Evolutionary conservation across 2,113 vertebrate species (phyloP).

Genomic region (Eolophus roseicapilla): DNA sequence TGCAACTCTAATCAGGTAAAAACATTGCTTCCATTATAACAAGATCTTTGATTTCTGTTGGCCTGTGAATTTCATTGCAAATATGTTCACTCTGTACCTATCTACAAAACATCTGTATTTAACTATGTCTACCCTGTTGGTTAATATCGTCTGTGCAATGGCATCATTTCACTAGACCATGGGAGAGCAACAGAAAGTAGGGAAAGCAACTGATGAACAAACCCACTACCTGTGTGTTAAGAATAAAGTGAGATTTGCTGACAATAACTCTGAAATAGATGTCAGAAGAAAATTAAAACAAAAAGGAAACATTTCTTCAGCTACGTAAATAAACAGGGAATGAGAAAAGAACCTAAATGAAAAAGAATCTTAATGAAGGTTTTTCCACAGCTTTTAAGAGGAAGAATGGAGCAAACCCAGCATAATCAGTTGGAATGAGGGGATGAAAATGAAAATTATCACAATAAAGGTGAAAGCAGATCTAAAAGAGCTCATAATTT

Average conservation of each 20-base stretch:
- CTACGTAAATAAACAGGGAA: neutral
- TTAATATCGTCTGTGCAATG: neutral
- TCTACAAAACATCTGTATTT: neutral
- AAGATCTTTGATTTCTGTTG: conserved; percentile 37
- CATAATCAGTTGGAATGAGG: neutral
- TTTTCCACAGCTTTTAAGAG: neutral
- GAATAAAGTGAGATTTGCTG: neutral
- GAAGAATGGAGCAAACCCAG: neutral
- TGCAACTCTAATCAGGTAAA: conserved; percentile 30
- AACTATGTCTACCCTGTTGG: neutral
- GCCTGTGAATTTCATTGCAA: conserved; percentile 21
- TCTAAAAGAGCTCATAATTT: neutral
- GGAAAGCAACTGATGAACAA: neutral
- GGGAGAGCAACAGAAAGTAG: neutral
- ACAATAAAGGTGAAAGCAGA: neutral
- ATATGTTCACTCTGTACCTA: neutral
- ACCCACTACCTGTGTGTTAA: neutral
- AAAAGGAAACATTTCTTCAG: neutral
- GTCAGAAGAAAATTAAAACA: neutral
- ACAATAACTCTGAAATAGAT: neutral
- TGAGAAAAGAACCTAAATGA: neutral
- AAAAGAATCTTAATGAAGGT: neutral
- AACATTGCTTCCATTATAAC: conserved; percentile 9
- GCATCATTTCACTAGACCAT: neutral
- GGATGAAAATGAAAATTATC: neutral